phyloP scores from a whole-genome alignment of 2,113 vertebrate species.

The Callithrix jacchus region DNA sequence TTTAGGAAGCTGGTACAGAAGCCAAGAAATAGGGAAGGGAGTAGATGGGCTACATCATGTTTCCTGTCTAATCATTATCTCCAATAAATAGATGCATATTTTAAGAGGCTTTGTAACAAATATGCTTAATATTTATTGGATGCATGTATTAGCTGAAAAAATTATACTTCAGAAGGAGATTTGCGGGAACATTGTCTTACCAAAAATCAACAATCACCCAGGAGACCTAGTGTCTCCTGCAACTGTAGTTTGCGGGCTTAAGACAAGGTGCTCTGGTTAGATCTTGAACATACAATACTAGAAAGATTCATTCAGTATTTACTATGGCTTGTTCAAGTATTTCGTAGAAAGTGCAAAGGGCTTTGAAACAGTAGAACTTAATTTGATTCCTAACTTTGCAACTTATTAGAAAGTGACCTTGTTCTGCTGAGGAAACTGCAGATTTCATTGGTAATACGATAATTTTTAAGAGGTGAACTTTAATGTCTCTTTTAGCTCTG shows the following conservation, averaged over 20 bases:
- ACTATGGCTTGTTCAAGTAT: neutral
- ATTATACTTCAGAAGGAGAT: neutral
- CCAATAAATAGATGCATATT: neutral
- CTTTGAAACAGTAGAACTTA: neutral
- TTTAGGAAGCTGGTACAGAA: no score
- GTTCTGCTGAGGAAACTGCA: neutral
- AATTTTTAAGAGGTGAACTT: conserved; percentile 25
- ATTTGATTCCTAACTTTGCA: neutral
- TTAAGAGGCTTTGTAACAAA: neutral
- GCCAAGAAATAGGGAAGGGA: neutral
- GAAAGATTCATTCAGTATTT: neutral
- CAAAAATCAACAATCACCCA: neutral
- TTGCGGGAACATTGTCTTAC: neutral
- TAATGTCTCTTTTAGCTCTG: conserved; percentile 21
- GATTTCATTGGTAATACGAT: neutral
- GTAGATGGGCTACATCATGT: neutral
- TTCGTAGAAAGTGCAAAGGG: neutral
- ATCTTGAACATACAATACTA: neutral
- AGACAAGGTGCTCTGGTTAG: neutral
- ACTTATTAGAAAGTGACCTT: conserved; percentile 39
- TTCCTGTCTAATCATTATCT: neutral
- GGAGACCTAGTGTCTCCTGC: neutral
- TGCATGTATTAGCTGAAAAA: neutral
- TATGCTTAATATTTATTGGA: neutral
- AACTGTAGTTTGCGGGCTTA: neutral